Conservation (phyloP, 2,113 vertebrate genomes). For the Globicephala melas region DNA sequence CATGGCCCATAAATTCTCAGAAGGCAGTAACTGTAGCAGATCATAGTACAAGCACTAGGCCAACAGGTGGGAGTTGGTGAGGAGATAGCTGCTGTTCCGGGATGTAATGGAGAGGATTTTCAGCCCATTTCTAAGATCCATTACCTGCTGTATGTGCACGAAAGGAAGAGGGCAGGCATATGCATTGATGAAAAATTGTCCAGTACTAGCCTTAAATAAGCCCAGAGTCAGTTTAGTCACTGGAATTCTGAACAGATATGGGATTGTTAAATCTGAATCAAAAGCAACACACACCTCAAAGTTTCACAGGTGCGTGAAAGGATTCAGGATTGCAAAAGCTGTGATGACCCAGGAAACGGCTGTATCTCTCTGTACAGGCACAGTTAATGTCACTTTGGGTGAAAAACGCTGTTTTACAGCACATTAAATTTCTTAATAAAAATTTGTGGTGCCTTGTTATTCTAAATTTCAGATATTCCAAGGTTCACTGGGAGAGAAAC, state of each 20-base stretch:
- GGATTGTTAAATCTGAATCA: background rate
- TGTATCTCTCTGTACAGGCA: background rate
- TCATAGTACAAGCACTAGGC: background rate
- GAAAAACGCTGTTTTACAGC: background rate
- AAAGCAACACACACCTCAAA: background rate
- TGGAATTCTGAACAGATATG: background rate
- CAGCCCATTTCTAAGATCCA: constrained; percentile 38
- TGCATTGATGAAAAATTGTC: background rate
- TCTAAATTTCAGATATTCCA: background rate
- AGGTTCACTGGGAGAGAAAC: background rate
- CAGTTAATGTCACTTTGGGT: background rate
- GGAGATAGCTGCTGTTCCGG: background rate
- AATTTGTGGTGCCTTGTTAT: background rate
- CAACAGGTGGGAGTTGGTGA: background rate
- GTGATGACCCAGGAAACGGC: background rate
- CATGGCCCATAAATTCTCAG: constrained; percentile 55
- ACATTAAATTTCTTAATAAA: background rate
- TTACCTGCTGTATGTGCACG: background rate
- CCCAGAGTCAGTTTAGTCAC: background rate
- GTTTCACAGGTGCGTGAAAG: background rate
- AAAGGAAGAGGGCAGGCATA: background rate
- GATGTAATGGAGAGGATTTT: background rate
- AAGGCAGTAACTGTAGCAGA: background rate
- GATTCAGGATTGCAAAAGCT: background rate
- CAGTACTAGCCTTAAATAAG: background rate